A percentile compares a stretch with the other conserved stretches of the same genome.
Evolutionary conservation across 2,797 vertebrate genomes (phyloP).

Genomic region (Limosa lapponica): DNA sequence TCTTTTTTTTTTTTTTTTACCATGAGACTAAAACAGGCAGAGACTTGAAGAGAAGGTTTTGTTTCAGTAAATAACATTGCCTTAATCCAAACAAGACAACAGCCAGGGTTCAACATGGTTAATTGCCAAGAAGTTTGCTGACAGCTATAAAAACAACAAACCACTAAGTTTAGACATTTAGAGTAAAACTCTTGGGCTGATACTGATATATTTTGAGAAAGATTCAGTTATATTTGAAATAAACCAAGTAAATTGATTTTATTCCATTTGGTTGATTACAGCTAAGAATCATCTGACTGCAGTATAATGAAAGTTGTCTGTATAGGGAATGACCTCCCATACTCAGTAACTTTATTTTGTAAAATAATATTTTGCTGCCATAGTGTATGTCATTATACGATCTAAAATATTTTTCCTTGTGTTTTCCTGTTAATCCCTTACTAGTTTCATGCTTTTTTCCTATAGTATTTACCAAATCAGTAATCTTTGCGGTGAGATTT

Average conservation of each 20-base stretch:
- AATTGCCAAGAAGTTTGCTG: neutral
- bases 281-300: neutral
- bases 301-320: neutral
- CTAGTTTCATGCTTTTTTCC: neutral
- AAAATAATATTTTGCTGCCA: neutral
- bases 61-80: neutral
- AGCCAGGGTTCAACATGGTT: neutral
- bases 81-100: neutral
- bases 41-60: neutral
- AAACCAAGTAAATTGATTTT: neutral
- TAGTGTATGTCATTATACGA: neutral
- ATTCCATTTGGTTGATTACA: neutral
- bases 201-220: neutral
- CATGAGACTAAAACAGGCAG: neutral
- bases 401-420: neutral
- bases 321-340: neutral
- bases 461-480: neutral
- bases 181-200: neutral
- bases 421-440: neutral
- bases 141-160: neutral
- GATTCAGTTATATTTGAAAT: neutral
- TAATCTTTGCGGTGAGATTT: neutral
- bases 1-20: neutral
- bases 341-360: neutral
- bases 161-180: neutral